Percentiles rank a stretch among this genome's conserved stretches.
These are phyloP conservation scores for Polymixis lichenea DNA, from an alignment of 2,888 invertebrate genomes.

Conservation along the genomic window DNA sequence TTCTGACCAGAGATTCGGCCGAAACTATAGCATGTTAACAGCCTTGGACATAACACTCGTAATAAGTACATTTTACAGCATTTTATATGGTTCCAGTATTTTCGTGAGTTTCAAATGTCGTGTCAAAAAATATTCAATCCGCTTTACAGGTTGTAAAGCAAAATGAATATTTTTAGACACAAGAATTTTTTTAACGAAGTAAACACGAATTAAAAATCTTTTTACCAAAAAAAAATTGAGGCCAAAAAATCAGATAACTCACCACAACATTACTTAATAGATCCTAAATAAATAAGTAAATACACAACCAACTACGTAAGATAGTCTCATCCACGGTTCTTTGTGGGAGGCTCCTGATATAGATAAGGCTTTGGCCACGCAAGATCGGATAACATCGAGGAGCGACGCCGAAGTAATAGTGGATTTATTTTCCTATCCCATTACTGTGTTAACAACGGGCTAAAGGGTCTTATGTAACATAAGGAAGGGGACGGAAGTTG, in stretches of 20 bases:
- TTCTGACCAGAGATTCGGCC: constrained; percentile 9
- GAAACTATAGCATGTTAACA: constrained; percentile 8
- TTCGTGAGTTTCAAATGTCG: too few relatives aligned
- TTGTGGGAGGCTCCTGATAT: constrained; percentile 62
- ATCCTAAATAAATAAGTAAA: constrained; percentile 50
- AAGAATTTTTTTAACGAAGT: background rate
- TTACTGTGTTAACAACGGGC: constrained; percentile 62
- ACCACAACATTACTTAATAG: constrained; percentile 35
- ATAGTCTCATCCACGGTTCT: constrained; percentile 45
- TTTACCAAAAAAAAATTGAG: background rate
- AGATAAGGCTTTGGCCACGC: constrained; percentile 75
- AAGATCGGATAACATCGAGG: constrained; percentile 68
- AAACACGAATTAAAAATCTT: background rate
- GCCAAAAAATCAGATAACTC: constrained; percentile 22
- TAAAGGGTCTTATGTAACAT: constrained; percentile 35
- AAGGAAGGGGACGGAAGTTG: constrained; percentile 17
- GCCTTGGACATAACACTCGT: too few relatives aligned
- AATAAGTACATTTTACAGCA: background rate
- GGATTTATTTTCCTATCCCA: constrained; percentile 65
- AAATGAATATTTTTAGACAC: background rate
- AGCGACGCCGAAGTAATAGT: constrained; percentile 57
- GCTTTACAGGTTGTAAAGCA: too few relatives aligned
- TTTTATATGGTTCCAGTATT: background rate
- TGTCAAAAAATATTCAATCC: too few relatives aligned
- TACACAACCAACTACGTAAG: constrained; percentile 47